phyloP scores from a whole-genome alignment of 2,113 vertebrate species.

The Prolemur simus region DNA sequence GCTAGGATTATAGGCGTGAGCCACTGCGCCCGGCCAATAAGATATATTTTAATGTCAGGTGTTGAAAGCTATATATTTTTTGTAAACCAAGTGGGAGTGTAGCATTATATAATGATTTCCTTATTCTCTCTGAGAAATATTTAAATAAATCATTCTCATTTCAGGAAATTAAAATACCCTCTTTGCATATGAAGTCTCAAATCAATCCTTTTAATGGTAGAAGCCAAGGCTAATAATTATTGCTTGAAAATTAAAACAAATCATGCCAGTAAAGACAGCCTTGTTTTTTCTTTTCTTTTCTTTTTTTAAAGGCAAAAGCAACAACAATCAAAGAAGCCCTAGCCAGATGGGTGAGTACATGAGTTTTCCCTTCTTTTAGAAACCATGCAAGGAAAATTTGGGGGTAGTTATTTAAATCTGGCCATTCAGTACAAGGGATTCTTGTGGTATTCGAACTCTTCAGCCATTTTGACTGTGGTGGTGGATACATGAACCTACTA shows the following conservation, averaged over 20 bases:
- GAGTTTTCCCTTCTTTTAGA: constrained; percentile 39
- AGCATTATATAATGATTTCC: constrained; percentile 20
- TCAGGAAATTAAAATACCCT: background rate
- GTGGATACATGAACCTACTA: background rate
- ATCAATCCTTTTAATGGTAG: constrained; percentile 33
- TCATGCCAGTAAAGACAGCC: background rate
- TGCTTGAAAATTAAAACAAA: constrained; percentile 43
- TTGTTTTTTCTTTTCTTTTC: constrained; percentile 69
- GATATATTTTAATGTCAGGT: constrained; percentile 48
- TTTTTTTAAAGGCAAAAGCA: constrained; percentile 90
- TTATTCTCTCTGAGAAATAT: constrained; percentile 37
- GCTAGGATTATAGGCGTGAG: too few relatives aligned
- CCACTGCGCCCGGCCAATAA: too few relatives aligned
- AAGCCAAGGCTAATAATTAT: background rate
- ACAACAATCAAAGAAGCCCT: constrained; percentile 96
- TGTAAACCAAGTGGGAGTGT: constrained; percentile 23
- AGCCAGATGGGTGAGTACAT: constrained; percentile 92
- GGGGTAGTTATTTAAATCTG: constrained; percentile 10
- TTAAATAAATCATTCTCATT: constrained; percentile 44
- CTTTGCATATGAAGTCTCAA: constrained; percentile 25
- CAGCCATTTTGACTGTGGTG: background rate
- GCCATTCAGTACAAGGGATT: background rate
- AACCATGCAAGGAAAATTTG: background rate
- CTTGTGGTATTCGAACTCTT: background rate
- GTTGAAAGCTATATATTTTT: constrained; percentile 33